Evolutionary conservation across 2,797 vertebrate genomes (phyloP).

Genomic region (Eidolon dupreanum): DNA sequence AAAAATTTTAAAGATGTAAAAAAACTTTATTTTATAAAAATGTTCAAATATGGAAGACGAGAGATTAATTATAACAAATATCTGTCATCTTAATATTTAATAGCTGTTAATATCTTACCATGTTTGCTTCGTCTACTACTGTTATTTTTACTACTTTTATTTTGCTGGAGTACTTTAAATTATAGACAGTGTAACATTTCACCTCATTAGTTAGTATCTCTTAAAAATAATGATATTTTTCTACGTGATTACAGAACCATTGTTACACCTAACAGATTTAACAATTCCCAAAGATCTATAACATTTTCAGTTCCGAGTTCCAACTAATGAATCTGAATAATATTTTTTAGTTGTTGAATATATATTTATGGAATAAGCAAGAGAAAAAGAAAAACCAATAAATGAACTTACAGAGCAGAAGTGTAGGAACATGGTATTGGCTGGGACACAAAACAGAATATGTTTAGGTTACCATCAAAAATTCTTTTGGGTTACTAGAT

Average conservation of each 20-base stretch:
- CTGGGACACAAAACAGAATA: background rate
- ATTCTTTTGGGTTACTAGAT: background rate
- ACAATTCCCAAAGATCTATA: slow-evolving; percentile 1
- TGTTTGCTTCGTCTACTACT: slow-evolving; percentile 31
- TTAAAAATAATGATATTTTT: slow-evolving; percentile 47
- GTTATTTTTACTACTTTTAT: background rate
- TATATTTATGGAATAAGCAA: background rate
- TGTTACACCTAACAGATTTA: background rate
- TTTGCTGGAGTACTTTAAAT: background rate
- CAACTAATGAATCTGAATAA: background rate
- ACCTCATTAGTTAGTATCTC: background rate
- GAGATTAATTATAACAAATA: background rate
- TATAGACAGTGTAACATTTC: background rate
- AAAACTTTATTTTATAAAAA: background rate
- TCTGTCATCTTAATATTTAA: slow-evolving; percentile 10
- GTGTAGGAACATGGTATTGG: background rate
- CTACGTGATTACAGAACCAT: background rate
- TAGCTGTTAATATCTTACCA: background rate
- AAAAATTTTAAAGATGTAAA: background rate
- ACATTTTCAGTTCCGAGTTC: background rate
- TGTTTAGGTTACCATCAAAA: background rate
- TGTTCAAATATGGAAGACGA: background rate
- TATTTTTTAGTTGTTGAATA: slow-evolving; percentile 6
- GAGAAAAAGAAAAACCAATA: background rate
- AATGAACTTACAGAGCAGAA: background rate